These are phyloP conservation scores for Tethea ocularis DNA, from an alignment of 2,888 invertebrate genomes.

Conservation along the genomic window DNA sequence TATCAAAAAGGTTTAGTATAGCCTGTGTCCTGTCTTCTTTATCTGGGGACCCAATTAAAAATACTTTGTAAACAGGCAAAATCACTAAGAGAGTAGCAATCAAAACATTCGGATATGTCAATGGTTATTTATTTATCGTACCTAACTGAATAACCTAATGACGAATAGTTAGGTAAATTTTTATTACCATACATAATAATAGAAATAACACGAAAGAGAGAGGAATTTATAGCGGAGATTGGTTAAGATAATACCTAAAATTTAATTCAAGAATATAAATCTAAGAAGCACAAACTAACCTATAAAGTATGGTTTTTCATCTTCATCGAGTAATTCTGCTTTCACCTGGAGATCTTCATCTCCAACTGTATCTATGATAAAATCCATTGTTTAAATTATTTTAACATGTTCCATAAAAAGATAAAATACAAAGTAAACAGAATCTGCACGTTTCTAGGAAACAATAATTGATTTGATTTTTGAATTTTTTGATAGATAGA, in stretches of 20 bases:
- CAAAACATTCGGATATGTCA: no score
- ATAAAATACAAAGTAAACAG: not conserved
- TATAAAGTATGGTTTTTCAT: constrained; percentile 63
- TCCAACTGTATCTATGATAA: constrained; percentile 83
- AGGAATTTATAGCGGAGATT: no score
- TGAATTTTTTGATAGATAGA: no score
- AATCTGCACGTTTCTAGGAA: no score
- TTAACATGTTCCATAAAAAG: not conserved
- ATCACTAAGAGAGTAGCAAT: no score
- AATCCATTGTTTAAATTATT: constrained; percentile 71
- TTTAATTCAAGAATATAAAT: not conserved
- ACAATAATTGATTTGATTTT: no score
- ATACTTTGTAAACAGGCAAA: not conserved
- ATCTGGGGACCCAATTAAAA: constrained; percentile 44
- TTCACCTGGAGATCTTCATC: constrained; percentile 69
- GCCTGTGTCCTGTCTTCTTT: constrained; percentile 56
- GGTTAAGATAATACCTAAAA: no score
- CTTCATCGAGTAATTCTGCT: constrained; percentile 55
- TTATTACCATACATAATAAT: no score
- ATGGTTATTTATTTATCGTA: no score
- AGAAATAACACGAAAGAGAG: no score
- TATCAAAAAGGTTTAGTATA: constrained; percentile 62
- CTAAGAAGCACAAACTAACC: constrained; percentile 54
- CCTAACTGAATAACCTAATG: no score
- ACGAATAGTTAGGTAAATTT: no score